These are phyloP conservation scores for Hippocampus abdominalis DNA, from an alignment of 2,113 vertebrate genomes.

Conservation along the genomic window DNA sequence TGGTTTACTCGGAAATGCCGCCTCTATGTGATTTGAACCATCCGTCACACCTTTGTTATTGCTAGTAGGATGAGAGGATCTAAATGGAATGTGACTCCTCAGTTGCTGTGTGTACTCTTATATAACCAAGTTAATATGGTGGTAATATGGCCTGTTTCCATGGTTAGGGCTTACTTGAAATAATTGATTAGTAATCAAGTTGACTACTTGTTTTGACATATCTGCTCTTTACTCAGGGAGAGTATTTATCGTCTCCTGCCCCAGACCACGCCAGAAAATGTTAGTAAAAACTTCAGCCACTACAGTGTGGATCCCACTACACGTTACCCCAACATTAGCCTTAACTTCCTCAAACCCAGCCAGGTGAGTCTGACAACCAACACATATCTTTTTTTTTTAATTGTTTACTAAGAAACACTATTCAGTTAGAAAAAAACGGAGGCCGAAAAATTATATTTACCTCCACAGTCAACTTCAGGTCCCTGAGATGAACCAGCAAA, in stretches of 20 bases:
- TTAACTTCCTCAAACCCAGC: slow-evolving; percentile 86
- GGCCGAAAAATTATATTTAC: neutral
- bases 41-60: slow-evolving; percentile 39
- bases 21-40: slow-evolving; percentile 31
- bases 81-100: slow-evolving; percentile 42
- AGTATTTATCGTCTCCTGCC: slow-evolving; percentile 93
- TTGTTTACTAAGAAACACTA: neutral
- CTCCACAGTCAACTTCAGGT: neutral
- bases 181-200: neutral
- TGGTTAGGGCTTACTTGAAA: neutral
- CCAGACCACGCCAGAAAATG: slow-evolving; percentile 96
- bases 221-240: slow-evolving; percentile 74
- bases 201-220: neutral
- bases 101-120: neutral
- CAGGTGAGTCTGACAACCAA: slow-evolving; percentile 74
- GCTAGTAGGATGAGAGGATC: slow-evolving; percentile 48
- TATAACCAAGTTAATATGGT: slow-evolving; percentile 11
- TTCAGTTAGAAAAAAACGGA: neutral
- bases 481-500: no score
- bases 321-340: slow-evolving; percentile 91
- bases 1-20: slow-evolving; percentile 55
- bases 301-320: slow-evolving; percentile 94
- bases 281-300: slow-evolving; percentile 95
- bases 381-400: neutral
- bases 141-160: neutral